These are phyloP conservation scores for Drosophila kanapiae DNA, from an alignment of 1,140 invertebrate genomes.

Conservation along the genomic window DNA sequence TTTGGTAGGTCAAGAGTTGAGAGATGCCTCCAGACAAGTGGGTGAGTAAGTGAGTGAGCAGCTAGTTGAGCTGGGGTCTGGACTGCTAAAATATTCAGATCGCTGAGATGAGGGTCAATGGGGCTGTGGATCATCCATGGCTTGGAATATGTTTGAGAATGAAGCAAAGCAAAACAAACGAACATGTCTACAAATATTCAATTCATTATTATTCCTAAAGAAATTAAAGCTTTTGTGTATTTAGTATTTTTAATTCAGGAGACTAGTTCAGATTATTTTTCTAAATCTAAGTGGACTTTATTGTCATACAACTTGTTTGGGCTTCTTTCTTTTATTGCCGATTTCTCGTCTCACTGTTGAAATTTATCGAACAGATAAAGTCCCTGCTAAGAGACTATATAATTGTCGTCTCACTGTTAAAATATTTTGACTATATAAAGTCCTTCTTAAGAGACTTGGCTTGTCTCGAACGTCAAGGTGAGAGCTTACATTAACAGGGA, in stretches of 20 bases:
- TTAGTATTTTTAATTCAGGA: background rate
- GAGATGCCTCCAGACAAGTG: conserved; percentile 1
- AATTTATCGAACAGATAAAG: background rate
- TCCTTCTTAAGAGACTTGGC: no score
- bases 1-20: conserved; percentile 34
- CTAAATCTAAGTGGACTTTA: background rate
- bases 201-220: background rate
- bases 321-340: background rate
- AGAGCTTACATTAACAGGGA: no score
- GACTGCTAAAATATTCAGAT: conserved; percentile 17
- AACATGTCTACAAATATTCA: background rate
- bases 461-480: no score
- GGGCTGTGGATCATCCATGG: background rate
- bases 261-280: background rate
- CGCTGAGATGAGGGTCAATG: conserved; percentile 10
- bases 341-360: background rate
- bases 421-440: no score
- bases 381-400: no score
- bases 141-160: background rate
- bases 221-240: background rate
- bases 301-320: background rate
- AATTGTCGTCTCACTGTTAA: no score
- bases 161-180: background rate
- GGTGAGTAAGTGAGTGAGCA: conserved; percentile 2
- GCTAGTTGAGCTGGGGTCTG: background rate